Conservation (phyloP, 2,113 vertebrate genomes). For the Crypturellus undulatus region DNA sequence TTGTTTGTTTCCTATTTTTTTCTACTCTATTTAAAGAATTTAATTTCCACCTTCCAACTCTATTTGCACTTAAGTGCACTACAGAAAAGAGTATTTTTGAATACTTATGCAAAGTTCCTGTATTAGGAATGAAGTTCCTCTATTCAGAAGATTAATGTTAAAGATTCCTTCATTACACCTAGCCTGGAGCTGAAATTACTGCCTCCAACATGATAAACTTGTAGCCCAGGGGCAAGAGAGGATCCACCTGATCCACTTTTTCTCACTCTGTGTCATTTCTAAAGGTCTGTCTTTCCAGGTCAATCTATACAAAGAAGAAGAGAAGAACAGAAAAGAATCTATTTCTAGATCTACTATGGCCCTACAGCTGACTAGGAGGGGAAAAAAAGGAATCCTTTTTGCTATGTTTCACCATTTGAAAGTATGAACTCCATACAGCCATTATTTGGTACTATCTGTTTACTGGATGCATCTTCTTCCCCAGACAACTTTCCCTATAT, state of each 20-base stretch:
- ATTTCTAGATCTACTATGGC: background rate
- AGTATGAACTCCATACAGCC: background rate
- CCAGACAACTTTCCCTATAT: background rate
- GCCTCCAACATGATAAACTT: background rate
- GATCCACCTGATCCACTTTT: background rate
- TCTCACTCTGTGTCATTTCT: background rate
- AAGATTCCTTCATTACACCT: background rate
- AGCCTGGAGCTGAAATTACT: background rate
- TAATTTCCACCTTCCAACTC: background rate
- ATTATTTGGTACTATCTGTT: background rate
- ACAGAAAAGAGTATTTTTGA: background rate
- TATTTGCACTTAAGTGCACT: background rate
- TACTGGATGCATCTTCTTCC: background rate
- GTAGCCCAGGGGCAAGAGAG: accelerated
- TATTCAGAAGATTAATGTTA: accelerated
- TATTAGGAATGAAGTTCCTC: background rate
- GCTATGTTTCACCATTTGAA: background rate
- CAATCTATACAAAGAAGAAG: background rate
- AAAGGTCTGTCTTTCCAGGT: background rate
- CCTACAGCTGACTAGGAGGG: background rate
- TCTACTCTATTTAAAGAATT: background rate
- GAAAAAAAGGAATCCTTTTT: background rate
- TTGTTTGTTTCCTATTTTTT: background rate
- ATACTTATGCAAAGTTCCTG: background rate
- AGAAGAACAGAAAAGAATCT: background rate